These are phyloP conservation scores for Limonius californicus DNA, from an alignment of 1,140 invertebrate genomes.

Conservation along the genomic window DNA sequence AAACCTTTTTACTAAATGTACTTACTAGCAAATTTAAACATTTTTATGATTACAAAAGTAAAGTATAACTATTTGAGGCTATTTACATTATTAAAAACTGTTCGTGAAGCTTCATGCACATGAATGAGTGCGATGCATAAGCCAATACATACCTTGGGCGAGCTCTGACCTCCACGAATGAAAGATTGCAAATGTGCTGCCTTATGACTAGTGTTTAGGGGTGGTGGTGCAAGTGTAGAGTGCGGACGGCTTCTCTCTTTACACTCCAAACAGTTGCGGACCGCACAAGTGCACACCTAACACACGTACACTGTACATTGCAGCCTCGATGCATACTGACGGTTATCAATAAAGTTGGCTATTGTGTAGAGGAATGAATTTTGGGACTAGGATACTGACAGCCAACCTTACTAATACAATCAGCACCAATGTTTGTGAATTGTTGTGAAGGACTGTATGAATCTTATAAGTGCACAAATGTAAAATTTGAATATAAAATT, in stretches of 20 bases:
- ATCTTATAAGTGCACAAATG: no score
- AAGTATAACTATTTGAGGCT: no score
- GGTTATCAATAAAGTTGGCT: no score
- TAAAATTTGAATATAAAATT: no score
- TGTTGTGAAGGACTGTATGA: no score
- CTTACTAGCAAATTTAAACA: not conserved
- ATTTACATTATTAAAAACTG: no score
- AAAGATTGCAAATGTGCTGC: constrained; percentile 77
- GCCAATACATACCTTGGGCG: constrained; percentile 69
- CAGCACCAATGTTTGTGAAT: no score
- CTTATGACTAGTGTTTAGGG: constrained; percentile 53
- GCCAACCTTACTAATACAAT: no score
- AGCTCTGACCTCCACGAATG: constrained; percentile 80
- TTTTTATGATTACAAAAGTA: not conserved
- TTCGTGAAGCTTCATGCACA: constrained; percentile 2
- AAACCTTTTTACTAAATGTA: no score
- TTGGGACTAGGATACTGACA: no score
- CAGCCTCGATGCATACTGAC: no score
- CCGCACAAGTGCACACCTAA: constrained; percentile 95
- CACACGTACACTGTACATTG: constrained; percentile 42
- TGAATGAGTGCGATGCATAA: constrained; percentile 3
- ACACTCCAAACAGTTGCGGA: constrained; percentile 97
- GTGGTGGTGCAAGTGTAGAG: constrained; percentile 47
- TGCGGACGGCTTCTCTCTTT: constrained; percentile 82
- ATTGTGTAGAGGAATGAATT: no score